phyloP scores from a whole-genome alignment of 1,140 invertebrate species.

The Drosophila seguyi region DNA sequence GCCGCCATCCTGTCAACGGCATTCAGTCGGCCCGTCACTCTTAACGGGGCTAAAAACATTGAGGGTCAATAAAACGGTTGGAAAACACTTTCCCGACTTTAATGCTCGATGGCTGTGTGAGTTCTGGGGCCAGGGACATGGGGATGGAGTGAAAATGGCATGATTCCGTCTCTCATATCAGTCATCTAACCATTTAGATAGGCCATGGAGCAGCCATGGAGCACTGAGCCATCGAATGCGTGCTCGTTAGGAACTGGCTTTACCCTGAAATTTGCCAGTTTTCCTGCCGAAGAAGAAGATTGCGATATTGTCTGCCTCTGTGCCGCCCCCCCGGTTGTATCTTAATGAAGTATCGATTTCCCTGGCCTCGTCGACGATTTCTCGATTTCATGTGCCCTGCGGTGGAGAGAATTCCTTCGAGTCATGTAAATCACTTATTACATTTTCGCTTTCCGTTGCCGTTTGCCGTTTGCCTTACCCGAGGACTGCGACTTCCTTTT shows the following conservation, averaged over 20 bases:
- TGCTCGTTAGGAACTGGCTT: slow-evolving; percentile 55
- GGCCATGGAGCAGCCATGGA: slow-evolving; percentile 41
- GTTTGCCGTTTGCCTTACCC: slow-evolving; percentile 12
- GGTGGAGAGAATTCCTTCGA: slow-evolving; percentile 71
- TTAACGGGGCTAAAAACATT: slow-evolving; percentile 40
- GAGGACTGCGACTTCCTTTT: slow-evolving; percentile 10
- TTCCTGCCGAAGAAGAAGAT: slow-evolving; percentile 13
- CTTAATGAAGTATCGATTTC: slow-evolving; percentile 83
- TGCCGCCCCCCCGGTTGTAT: slow-evolving; percentile 46
- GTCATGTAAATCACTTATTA: slow-evolving; percentile 84
- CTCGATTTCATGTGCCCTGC: slow-evolving; percentile 68
- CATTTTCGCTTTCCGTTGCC: slow-evolving; percentile 52
- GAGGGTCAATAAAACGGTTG: slow-evolving; percentile 60
- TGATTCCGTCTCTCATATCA: slow-evolving; percentile 66
- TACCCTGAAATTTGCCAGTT: slow-evolving; percentile 18
- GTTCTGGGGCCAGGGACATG: not conserved
- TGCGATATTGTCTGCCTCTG: slow-evolving; percentile 21
- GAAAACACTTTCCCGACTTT: slow-evolving; percentile 35
- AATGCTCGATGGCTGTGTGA: slow-evolving; percentile 23
- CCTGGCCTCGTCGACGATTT: slow-evolving; percentile 55
- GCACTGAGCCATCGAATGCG: slow-evolving; percentile 45
- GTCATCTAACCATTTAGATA: slow-evolving; percentile 77
- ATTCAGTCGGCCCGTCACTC: slow-evolving; percentile 34
- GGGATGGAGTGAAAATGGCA: slow-evolving; percentile 21
- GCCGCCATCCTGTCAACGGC: slow-evolving; percentile 29